Evolutionary conservation across 2,797 vertebrate species (phyloP), one percentile per base, ranked within the genome.

Genomic region (Mus minutoides): DNA sequence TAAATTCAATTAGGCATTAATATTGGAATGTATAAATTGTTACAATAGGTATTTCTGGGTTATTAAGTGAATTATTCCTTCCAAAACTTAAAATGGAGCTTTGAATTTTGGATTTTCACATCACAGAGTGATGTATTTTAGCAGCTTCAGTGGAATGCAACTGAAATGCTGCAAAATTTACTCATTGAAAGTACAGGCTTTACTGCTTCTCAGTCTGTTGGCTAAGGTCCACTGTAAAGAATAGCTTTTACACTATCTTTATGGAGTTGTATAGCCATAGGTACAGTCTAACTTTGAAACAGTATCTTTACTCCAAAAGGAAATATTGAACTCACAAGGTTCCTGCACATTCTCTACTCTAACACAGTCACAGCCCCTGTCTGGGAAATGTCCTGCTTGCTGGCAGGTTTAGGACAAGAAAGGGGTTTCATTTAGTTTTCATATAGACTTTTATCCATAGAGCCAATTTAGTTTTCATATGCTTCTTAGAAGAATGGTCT

Each of bases 391-490:
- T 43, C 21, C 24, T 26, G n/a, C 34, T 40, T 0, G 34, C 7
- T n/a, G 54, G 78, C 46, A 46, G 0, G 1, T 46, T 95, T 84
- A 56, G 31, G 6, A 52, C 14, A 88, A 9, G 88, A n/a, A 96
- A 73, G 88, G 80, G 5, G 80, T 71, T 90, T 83, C 77, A 22
- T 93, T 96, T 87, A 9, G 60, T 94, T 97, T 96, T 78, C 7
- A 29, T 21, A 46, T 91, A 82, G 71, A 58, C 0, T 92, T 98
- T 97, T 93, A 77, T 58, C 29, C 10, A 7, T 19, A 76, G 64
- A 84, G 22, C 49, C 92, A 22, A 37, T 97, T 90, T 91, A 93
- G 73, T 95, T 98, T 93, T 77, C 84, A 31, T 21, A 37, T 31
- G 46, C 67, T 80, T 88, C 84, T 79, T 95, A 83, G 77, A 96